Evolutionary conservation across 2,113 vertebrate species (phyloP).

Genomic region (Albula glossodonta): DNA sequence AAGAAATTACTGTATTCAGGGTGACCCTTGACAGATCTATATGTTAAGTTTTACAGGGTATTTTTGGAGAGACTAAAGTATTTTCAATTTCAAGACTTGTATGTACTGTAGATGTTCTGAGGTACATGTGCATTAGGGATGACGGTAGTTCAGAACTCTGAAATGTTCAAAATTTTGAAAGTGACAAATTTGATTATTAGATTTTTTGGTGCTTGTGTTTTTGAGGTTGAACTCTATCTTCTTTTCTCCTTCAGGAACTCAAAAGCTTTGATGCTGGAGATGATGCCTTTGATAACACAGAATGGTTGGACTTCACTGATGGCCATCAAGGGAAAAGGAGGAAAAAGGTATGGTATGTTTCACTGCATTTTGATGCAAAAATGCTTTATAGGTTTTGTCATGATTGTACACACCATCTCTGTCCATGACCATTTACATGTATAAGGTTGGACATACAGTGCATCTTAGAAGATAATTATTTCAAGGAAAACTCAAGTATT

Average conservation of each 20-base stretch:
- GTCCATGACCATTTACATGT: not conserved
- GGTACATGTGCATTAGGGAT: too few species aligned
- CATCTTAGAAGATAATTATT: too few species aligned
- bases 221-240: not conserved
- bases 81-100: too few species aligned
- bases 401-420: not conserved
- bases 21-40: too few species aligned
- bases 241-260: slow-evolving; percentile 41
- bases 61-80: too few species aligned
- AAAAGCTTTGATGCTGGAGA: slow-evolving; percentile 49
- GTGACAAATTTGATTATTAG: too few species aligned
- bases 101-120: too few species aligned
- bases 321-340: slow-evolving; percentile 41
- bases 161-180: too few species aligned
- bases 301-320: slow-evolving; percentile 53
- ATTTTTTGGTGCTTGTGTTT: not conserved
- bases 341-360: slow-evolving; percentile 46
- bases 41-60: too few species aligned
- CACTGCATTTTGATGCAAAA: not conserved
- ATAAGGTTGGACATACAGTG: not conserved
- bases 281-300: slow-evolving; percentile 52
- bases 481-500: too few species aligned
- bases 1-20: too few species aligned
- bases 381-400: not conserved
- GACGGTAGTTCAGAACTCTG: too few species aligned